Base-by-base conservation (phyloP, 2,888 invertebrate species). In the Yponomeuta sedellus region DNA sequence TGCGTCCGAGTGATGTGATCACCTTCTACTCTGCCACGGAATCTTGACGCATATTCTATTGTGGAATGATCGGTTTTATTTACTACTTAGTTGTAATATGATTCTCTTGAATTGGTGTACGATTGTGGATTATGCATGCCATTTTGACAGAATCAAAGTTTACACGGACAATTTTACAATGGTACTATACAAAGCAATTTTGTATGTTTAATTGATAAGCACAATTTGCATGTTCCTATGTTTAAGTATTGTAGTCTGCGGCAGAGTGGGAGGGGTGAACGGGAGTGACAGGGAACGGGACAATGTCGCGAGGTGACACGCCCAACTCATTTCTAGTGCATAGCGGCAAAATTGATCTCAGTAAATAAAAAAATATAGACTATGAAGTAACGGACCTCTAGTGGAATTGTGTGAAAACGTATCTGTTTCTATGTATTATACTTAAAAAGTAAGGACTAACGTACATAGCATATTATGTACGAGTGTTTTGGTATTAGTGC, bases 261-360 rank as follows among this genome's bases (percentile, higher is more conserved):
- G 57, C 64, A 34, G 57, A 39, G 19, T 8, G 64, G 57, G n/a
- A 39, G 19, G 70, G 73, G 75, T 71, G 76, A 72, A 71, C 71
- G 16, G 44, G 44, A 65, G 74, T 69, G 69, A 73, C 69, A 61
- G 28, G 44, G 16, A 52, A 34, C 5, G 12, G 70, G 67, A 70
- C 59, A 63, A 58, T 67, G 70, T 71, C 75, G 77, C 74, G 72
- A 70, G 80, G 80, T 79, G 80, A 75, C 77, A 76, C 72, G 73
- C 76, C 69, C 67, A 65, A 70, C 70, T 72, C 77, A 78, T 74
- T 52, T 72, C 73, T 82, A 84, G 84, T 82, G 85, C 83, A 77
- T 81, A 84, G 83, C 81, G 87, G 85, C 84, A 82, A 82, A 82
- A 83, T 83, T 91, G 90, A 91, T 91, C 90, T 91, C 90, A 91